phyloP scores from a whole-genome alignment of 1,140 invertebrate genomes.

The Reticulitermes speratus region DNA sequence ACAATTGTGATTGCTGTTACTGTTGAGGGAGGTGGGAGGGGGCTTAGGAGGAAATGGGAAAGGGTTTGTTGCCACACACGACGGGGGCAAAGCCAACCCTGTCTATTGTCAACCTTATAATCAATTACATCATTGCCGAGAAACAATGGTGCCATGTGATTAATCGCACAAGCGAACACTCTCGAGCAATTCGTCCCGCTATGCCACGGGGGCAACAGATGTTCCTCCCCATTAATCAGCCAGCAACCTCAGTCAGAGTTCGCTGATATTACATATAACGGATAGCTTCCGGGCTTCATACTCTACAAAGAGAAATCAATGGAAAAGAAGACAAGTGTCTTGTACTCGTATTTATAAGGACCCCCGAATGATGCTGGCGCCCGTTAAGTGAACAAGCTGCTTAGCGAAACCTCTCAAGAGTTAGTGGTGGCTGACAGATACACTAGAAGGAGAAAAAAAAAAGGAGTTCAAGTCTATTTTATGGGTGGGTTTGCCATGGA shows the following conservation, averaged over 20 bases:
- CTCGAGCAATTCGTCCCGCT: constrained; percentile 1
- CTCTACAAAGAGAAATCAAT: not conserved
- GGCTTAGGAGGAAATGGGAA: not conserved
- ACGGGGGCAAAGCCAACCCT: not conserved
- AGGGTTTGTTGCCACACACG: not conserved
- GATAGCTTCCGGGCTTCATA: not conserved
- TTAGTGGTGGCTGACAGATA: too few species aligned
- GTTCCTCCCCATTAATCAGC: constrained; percentile 27
- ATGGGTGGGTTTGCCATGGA: too few species aligned
- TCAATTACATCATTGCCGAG: constrained; percentile 24
- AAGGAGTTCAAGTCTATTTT: too few species aligned
- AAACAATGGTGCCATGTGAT: constrained; percentile 24
- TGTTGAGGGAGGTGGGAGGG: not conserved
- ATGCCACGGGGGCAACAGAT: constrained; percentile 22
- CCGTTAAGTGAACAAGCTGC: too few species aligned
- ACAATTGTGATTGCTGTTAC: not conserved
- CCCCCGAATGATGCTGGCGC: not conserved
- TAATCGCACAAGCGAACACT: constrained; percentile 21
- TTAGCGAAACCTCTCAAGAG: too few species aligned
- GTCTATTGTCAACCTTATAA: constrained; percentile 29
- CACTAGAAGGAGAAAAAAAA: too few species aligned
- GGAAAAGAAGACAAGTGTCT: not conserved
- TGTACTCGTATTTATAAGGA: not conserved
- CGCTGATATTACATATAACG: not conserved
- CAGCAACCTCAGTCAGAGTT: not conserved